A percentile compares a stretch with the other conserved stretches of the same genome.
These are phyloP conservation scores for Dendrolimus houi DNA, from an alignment of 2,888 invertebrate genomes.

Conservation along the genomic window DNA sequence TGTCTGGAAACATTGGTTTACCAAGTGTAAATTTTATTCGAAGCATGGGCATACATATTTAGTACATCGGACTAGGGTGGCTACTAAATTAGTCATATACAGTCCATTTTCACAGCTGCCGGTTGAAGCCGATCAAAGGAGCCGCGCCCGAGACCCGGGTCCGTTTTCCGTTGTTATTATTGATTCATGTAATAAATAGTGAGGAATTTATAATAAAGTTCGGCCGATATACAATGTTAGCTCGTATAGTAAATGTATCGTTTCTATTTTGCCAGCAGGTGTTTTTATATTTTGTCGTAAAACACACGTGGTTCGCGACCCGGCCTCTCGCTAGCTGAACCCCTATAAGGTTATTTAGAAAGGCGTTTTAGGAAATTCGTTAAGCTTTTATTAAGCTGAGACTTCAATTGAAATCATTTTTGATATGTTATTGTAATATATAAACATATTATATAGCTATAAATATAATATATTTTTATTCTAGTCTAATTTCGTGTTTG, in stretches of 20 bases:
- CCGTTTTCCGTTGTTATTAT: conserved; percentile 6
- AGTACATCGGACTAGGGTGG: conserved; percentile 19
- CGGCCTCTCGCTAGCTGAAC: conserved; percentile 13
- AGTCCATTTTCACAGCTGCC: conserved; percentile 14
- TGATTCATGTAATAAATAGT: conserved; percentile 15
- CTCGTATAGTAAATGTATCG: conserved; percentile 32
- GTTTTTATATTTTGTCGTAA: conserved; percentile 55
- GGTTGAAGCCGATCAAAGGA: conserved; percentile 11
- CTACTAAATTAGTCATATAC: conserved; percentile 21
- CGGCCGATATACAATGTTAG: conserved; percentile 24
- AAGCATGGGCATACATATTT: conserved; percentile 11
- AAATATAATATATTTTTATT: too few species aligned
- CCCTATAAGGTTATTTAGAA: background rate
- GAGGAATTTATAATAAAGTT: conserved; percentile 9
- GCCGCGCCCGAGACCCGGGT: conserved; percentile 7
- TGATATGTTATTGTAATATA: too few species aligned
- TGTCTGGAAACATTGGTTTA: conserved; percentile 1
- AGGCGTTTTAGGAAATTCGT: background rate
- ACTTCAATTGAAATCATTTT: too few species aligned
- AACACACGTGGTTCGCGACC: conserved; percentile 39
- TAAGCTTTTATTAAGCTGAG: background rate
- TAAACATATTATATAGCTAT: too few species aligned
- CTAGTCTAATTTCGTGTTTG: too few species aligned
- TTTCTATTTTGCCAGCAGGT: conserved; percentile 31
- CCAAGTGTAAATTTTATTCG: conserved; percentile 1